Base-by-base conservation (phyloP, 1,140 invertebrate genomes). In the Cydia amplana region DNA sequence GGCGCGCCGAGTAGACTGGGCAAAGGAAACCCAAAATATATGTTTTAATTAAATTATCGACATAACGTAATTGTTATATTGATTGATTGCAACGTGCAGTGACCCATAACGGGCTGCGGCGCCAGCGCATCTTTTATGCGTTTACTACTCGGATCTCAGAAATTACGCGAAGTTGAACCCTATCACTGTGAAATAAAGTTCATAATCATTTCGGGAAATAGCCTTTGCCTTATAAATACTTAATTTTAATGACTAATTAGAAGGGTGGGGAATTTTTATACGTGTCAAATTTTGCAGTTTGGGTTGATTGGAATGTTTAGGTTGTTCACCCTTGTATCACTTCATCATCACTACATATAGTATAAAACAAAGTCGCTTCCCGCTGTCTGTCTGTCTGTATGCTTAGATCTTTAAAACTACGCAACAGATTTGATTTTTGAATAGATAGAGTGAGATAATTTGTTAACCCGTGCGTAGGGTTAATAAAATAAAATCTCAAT, bases 81-180 rank as follows among this genome's bases (percentile, higher is more conserved):
- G 55, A 60, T 60, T 60, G 55, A 60, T 60, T 23, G 9, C 20
- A 60, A 10, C 55, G 49, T 60, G 55, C 55, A 60, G 55, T 60
- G 55, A 60, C 55, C 55, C 20, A 7, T 55, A 55, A 55, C 51
- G 51, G 51, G 10, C 55, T 10, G 6, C 55, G 55, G 55, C 55
- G 55, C 55, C 55, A 4, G 55, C 55, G 55, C 20, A 60, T 9
- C 7, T 10, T 60, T 60, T 60, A 60, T 12, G 55, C 46, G 3
- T 49, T 49, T 49, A 49, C 55, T 7, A 60, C 55, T 16, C 43
- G 43, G 12, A 1, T 40, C 36, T 40, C 36, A 40, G 12, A 46
- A 16, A 14, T 46, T 16, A 4, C 43, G 12, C 43, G 2, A 46
- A 55, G n/a, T 55, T 55, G 5, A 55, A 14, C 43, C 2, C 14